phyloP scores from a whole-genome alignment of 2,113 vertebrate species.

The Nibea coibor region DNA sequence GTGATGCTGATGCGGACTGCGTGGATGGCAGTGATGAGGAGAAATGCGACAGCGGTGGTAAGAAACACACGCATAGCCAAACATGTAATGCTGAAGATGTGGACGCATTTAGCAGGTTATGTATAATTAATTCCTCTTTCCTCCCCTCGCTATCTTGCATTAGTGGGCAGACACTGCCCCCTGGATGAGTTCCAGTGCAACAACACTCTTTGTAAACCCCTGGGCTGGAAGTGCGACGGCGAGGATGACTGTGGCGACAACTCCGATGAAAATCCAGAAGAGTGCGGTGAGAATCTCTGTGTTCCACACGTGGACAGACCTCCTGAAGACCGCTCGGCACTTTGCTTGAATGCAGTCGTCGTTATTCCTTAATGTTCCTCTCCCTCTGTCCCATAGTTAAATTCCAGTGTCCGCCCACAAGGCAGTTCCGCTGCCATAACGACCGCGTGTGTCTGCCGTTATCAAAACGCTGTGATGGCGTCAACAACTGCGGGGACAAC shows the following conservation, averaged over 20 bases:
- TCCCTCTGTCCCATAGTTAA: conserved; percentile 78
- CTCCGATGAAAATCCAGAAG: conserved; percentile 93
- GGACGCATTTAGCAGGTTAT: not conserved
- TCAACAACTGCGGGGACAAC: conserved; percentile 95
- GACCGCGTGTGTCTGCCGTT: conserved; percentile 93
- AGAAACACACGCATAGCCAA: conserved; percentile 23
- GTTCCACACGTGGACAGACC: not conserved
- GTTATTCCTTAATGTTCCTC: not conserved
- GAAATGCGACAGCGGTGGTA: conserved; percentile 91
- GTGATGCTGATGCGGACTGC: conserved; percentile 92
- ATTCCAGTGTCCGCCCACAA: conserved; percentile 93
- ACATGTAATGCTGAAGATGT: not conserved
- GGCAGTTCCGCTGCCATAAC: conserved; percentile 95
- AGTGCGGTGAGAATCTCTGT: conserved; percentile 87
- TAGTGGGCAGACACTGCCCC: conserved; percentile 90
- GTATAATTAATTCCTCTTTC: not conserved
- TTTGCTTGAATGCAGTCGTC: not conserved
- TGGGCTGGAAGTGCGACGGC: conserved; percentile 95
- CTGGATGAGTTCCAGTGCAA: conserved; percentile 97
- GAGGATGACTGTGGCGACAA: conserved; percentile 99
- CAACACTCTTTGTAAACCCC: conserved; percentile 96
- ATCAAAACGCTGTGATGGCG: conserved; percentile 91
- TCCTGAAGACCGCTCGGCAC: not conserved
- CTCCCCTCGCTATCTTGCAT: not conserved
- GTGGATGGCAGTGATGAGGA: conserved; percentile 96